These are phyloP conservation scores for Anoplius nigerrimus DNA, from an alignment of 2,888 invertebrate genomes.

Conservation along the genomic window DNA sequence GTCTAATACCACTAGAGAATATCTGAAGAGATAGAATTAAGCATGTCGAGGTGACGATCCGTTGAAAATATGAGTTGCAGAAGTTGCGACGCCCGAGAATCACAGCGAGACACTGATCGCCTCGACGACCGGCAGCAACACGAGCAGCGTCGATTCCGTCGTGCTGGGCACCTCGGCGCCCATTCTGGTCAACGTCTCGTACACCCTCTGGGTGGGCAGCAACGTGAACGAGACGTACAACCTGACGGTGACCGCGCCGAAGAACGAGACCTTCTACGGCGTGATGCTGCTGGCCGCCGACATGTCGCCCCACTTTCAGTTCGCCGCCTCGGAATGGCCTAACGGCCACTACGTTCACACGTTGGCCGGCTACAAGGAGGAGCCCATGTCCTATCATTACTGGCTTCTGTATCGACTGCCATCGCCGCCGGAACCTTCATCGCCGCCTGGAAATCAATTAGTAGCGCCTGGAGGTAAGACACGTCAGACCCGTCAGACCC, in stretches of 20 bases:
- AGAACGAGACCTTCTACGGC: conserved; percentile 82
- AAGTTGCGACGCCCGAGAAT: conserved; percentile 51
- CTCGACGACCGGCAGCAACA: conserved; percentile 36
- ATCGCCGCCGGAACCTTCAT: conserved; percentile 86
- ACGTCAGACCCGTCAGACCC: not conserved
- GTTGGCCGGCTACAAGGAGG: conserved; percentile 86
- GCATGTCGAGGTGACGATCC: too few species aligned
- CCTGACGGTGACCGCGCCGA: conserved; percentile 84
- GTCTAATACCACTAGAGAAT: too few species aligned
- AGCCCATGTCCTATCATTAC: conserved; percentile 90
- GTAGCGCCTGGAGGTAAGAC: conserved; percentile 90
- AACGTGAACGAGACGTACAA: conserved; percentile 90
- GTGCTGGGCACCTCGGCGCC: conserved; percentile 41
- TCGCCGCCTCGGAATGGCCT: conserved; percentile 92
- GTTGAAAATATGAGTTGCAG: conserved; percentile 43
- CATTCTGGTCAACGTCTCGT: conserved; percentile 81
- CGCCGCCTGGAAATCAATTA: conserved; percentile 90
- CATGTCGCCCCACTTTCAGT: conserved; percentile 83
- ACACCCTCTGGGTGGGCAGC: conserved; percentile 92
- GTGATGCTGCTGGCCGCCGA: conserved; percentile 92
- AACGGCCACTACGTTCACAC: conserved; percentile 95
- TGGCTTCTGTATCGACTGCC: conserved; percentile 91
- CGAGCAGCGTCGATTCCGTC: conserved; percentile 26
- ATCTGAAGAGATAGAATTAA: too few species aligned
- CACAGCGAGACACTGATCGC: conserved; percentile 45